Percentiles rank a stretch among this genome's conserved stretches.
phyloP scores from a whole-genome alignment of 2,113 vertebrate species.

The Misgurnus anguillicaudatus region DNA sequence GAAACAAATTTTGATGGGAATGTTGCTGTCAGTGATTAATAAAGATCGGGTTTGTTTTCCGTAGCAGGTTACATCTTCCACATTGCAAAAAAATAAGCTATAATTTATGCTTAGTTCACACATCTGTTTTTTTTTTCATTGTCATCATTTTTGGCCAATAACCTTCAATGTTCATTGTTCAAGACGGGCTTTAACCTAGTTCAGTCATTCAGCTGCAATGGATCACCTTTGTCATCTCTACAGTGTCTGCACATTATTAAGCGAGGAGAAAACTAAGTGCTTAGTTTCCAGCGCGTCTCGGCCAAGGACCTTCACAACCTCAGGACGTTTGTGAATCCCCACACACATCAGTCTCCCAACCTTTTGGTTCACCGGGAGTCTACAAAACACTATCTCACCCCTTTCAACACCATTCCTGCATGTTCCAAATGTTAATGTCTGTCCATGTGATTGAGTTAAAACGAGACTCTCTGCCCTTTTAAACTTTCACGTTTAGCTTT shows the following conservation, averaged over 20 bases:
- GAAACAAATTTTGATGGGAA: slow-evolving; percentile 29
- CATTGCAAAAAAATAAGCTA: no score
- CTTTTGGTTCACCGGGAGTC: slow-evolving; percentile 34
- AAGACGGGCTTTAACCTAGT: not conserved
- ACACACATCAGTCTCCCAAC: slow-evolving; percentile 17
- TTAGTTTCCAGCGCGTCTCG: slow-evolving; percentile 23
- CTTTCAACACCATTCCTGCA: not conserved
- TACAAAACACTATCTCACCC: slow-evolving; percentile 25
- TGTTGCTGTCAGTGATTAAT: slow-evolving; percentile 39
- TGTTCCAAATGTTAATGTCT: not conserved
- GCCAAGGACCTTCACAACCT: slow-evolving; percentile 32
- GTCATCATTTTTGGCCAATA: not conserved
- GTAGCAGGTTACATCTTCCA: not conserved
- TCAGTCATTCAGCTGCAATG: slow-evolving; percentile 29
- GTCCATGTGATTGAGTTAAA: not conserved
- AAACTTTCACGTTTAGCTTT: slow-evolving; percentile 44
- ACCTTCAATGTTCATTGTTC: slow-evolving; percentile 1
- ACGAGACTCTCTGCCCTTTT: not conserved
- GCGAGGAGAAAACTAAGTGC: slow-evolving; percentile 17
- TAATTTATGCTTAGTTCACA: no score
- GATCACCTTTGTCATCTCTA: slow-evolving; percentile 29
- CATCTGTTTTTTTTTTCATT: not conserved
- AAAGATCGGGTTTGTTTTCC: slow-evolving; percentile 28
- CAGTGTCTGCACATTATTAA: slow-evolving; percentile 22
- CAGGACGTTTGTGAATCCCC: slow-evolving; percentile 10